A percentile compares a stretch with the other conserved stretches of the same genome.
Evolutionary conservation across 1,140 invertebrate genomes (phyloP).

Genomic region (Aphelinus atriplicis): DNA sequence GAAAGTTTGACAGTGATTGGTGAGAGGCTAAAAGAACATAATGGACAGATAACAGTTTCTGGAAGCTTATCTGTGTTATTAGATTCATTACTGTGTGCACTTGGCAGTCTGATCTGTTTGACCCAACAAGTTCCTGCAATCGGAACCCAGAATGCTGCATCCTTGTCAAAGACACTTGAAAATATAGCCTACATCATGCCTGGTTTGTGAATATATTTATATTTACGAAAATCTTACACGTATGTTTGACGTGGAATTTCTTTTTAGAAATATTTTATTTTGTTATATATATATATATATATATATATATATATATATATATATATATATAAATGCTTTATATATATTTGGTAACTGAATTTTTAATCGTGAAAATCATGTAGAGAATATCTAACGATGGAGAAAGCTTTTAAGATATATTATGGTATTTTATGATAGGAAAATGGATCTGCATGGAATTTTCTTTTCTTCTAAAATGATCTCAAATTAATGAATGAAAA

Average conservation of each 20-base stretch:
- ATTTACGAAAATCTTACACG: background rate
- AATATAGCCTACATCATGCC: constrained; percentile 98
- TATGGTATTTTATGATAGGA: background rate
- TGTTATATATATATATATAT: background rate
- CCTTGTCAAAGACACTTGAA: constrained; percentile 84
- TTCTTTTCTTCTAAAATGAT: background rate
- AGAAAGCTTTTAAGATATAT: background rate
- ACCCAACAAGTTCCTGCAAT: constrained; percentile 84
- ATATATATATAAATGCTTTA: constrained; percentile 1
- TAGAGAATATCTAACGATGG: background rate
- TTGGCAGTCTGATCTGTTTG: constrained; percentile 89
- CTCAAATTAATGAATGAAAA: too few relatives aligned
- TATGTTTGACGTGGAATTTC: constrained; percentile 4
- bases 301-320: constrained; percentile 10
- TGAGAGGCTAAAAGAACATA: constrained; percentile 90
- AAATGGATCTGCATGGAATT: constrained; percentile 13
- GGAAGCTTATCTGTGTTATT: constrained; percentile 92
- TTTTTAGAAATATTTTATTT: constrained; percentile 30
- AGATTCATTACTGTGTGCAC: constrained; percentile 91
- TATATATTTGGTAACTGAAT: background rate
- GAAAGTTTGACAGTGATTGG: constrained; percentile 94
- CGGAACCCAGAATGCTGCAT: constrained; percentile 75
- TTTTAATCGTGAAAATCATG: too few relatives aligned
- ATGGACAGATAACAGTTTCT: constrained; percentile 94
- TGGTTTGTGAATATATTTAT: constrained; percentile 74